phyloP scores from a whole-genome alignment of 2,797 vertebrate species.

The Allobates femoralis region DNA sequence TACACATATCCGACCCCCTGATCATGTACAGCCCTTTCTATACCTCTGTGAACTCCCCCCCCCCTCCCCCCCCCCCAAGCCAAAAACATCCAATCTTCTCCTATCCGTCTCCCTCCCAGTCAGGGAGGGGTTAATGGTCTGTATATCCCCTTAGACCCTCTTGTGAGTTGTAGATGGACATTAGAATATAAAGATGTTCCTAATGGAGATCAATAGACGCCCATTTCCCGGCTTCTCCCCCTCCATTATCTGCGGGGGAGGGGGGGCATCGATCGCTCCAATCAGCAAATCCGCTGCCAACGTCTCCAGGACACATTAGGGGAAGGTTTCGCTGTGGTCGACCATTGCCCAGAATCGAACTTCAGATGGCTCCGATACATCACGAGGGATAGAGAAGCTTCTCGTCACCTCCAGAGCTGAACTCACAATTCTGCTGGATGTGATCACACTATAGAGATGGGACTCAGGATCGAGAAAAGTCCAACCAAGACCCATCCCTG shows the following conservation, averaged over 20 bases:
- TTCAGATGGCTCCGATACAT: too few relatives aligned
- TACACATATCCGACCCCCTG: too few relatives aligned
- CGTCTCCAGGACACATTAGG: background rate
- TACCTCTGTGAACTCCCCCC: too few relatives aligned
- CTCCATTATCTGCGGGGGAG: background rate
- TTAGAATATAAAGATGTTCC: background rate
- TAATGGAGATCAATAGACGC: constrained; percentile 26
- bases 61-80: background rate
- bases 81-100: background rate
- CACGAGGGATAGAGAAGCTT: background rate
- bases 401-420: background rate
- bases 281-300: background rate
- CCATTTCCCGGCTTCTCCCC: background rate
- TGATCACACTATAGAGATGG: too few relatives aligned
- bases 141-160: too few relatives aligned
- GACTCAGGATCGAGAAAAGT: too few relatives aligned
- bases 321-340: background rate
- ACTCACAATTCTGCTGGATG: background rate
- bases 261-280: background rate
- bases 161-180: background rate
- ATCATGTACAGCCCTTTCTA: too few relatives aligned
- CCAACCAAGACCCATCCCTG: too few relatives aligned
- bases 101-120: background rate
- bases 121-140: background rate
- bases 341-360: too few relatives aligned